Evolutionary conservation across 2,888 invertebrate species (phyloP).

Genomic region (Philereme vetulata): DNA sequence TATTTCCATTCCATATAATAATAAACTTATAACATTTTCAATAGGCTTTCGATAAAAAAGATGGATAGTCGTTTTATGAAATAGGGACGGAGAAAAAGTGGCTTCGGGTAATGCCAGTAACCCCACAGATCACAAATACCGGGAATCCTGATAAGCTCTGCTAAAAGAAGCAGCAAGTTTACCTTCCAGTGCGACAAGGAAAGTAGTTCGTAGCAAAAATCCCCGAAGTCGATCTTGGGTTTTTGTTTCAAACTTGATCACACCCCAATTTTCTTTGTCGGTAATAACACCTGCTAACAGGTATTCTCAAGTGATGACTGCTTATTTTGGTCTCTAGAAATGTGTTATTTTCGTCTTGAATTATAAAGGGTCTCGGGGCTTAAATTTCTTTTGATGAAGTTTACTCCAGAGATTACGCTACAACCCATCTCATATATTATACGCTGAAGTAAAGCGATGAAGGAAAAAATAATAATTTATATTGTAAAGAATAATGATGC

Average conservation of each 20-base stretch:
- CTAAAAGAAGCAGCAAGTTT: constrained; percentile 38
- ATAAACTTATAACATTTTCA: constrained; percentile 30
- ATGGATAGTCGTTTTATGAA: constrained; percentile 50
- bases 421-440: constrained; percentile 28
- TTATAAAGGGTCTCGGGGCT: constrained; percentile 28
- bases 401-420: constrained; percentile 31
- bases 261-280: constrained; percentile 38
- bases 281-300: constrained; percentile 22
- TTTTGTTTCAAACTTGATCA: constrained; percentile 43
- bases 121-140: constrained; percentile 67
- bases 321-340: constrained; percentile 26
- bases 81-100: constrained; percentile 61
- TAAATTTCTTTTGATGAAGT: constrained; percentile 32
- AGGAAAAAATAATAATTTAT: constrained; percentile 12
- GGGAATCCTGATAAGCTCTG: constrained; percentile 64
- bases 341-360: constrained; percentile 32
- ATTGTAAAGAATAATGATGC: constrained; percentile 2
- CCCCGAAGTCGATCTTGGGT: constrained; percentile 32
- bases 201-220: constrained; percentile 33
- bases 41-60: constrained; percentile 43
- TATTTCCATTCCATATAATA: too few species aligned
- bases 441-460: constrained; percentile 15
- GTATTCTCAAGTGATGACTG: constrained; percentile 13
- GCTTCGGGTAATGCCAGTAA: constrained; percentile 58
- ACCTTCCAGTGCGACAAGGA: constrained; percentile 35